Evolutionary conservation across 2,888 invertebrate species (phyloP).

Genomic region (Asteroscopus sphinx): DNA sequence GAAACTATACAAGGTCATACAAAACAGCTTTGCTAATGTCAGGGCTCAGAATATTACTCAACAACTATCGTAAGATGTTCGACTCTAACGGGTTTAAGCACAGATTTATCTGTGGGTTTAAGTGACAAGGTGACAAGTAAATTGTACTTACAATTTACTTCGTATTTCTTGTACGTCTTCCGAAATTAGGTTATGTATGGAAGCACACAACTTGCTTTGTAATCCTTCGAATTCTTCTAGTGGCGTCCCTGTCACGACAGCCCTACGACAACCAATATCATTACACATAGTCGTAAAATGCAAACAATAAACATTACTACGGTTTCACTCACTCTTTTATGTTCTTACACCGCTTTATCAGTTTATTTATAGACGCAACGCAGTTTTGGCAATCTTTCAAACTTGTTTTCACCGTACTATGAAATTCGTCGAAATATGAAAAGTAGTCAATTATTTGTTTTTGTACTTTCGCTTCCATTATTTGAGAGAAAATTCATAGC

Average conservation of each 20-base stretch:
- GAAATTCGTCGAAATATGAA: constrained; percentile 85
- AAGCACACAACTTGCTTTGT: constrained; percentile 78
- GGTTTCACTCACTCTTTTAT: constrained; percentile 83
- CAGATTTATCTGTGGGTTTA: no score
- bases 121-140: constrained; percentile 4
- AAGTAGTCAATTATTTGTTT: constrained; percentile 88
- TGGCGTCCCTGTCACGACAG: constrained; percentile 78
- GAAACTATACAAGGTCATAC: no score
- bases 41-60: neutral
- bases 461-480: constrained; percentile 86
- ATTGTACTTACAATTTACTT: constrained; percentile 79
- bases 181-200: constrained; percentile 80
- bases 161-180: constrained; percentile 81
- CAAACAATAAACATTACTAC: constrained; percentile 55
- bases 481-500: constrained; percentile 62
- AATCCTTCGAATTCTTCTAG: constrained; percentile 81
- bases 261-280: constrained; percentile 69
- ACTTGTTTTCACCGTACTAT: constrained; percentile 81
- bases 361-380: constrained; percentile 86
- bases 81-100: neutral
- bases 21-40: no score
- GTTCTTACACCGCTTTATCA: constrained; percentile 85
- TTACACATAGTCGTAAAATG: constrained; percentile 50
- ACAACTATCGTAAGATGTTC: neutral
- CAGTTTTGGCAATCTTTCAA: constrained; percentile 87